Base-by-base conservation (phyloP, 2,888 invertebrate genomes). In the Andrena hattorfiana region DNA sequence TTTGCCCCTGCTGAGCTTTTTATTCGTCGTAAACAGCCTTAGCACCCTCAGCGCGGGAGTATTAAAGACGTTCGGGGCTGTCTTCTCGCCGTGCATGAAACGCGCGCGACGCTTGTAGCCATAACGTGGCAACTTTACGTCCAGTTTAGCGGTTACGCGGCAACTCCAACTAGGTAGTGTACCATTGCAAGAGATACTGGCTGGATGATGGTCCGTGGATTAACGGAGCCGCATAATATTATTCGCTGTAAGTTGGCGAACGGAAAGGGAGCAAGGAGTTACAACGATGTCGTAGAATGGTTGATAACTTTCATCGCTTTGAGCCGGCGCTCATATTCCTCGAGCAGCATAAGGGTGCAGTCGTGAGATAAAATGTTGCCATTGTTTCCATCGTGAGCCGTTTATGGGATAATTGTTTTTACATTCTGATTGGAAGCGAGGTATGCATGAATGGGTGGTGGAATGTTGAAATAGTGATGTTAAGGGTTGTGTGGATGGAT, bases 11-110 rank as follows among this genome's bases (percentile, higher is more conserved):
- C 28, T 42, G 28, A 35, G 59, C 56, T 80, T 89, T 89, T 88
- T 87, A 89, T 77, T 82, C 60, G 72, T 49, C 87, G 77, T 89
- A 88, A 89, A 89, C 51, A 26, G 49, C 62, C 76, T 81, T 81
- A 89, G 85, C 81, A 73, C 70, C 85, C 81, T 59, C 77, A 73
- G 68, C 56, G 63, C 48, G 59, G 73, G 78, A 69, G 71, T 76
- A 83, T 88, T 87, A 88, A 87, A 77, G 75, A 62, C 75, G 68
- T 72, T 62, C 79, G 26, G n/a, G 54, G 48, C 59, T 72, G 78
- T 81, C 77, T 79, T 78, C 81, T 77, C 69, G 77, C 78, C 75
- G 62, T 75, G 77, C 75, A 77, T 81, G 78, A 86, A 81, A 85
- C 67, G 54, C 73, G 56, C 62, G 70, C 83, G 59, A 68, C 69